Conservation (phyloP, 2,888 invertebrate genomes). For the Amiota mariae region DNA sequence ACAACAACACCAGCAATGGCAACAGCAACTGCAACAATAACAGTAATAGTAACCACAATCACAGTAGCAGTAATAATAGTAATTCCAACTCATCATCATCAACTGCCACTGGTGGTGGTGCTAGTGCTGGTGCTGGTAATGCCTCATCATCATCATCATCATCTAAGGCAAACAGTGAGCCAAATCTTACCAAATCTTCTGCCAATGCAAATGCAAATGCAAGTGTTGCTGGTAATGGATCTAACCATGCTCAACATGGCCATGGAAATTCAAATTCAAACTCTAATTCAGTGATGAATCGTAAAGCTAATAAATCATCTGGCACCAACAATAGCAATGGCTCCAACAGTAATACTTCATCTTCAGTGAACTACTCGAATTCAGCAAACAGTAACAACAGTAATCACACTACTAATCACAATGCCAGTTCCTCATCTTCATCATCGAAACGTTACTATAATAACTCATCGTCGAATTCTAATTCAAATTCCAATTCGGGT, state of each 20-base stretch:
- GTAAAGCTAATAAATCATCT: conserved; percentile 18
- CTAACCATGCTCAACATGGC: background rate
- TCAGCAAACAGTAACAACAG: conserved; percentile 36
- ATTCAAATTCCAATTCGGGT: conserved; percentile 55
- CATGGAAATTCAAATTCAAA: background rate
- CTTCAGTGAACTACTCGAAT: conserved; percentile 51
- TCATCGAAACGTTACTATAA: conserved; percentile 57
- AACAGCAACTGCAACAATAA: conserved; percentile 34
- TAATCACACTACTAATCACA: too few species aligned
- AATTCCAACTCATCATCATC: conserved; percentile 17
- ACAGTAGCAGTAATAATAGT: background rate
- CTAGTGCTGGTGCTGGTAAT: conserved; percentile 7
- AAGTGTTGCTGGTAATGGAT: conserved; percentile 61
- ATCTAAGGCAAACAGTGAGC: conserved; percentile 19
- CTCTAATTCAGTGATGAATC: background rate
- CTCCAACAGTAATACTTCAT: conserved; percentile 27
- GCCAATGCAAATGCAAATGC: conserved; percentile 42
- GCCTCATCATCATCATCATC: conserved; percentile 24
- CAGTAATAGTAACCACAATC: too few species aligned
- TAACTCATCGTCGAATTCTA: conserved; percentile 51
- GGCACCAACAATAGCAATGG: conserved; percentile 29
- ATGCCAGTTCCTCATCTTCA: conserved; percentile 47
- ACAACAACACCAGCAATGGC: conserved; percentile 37
- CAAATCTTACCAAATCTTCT: conserved; percentile 15
- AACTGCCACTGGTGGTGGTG: background rate